Percentiles rank a stretch among this genome's conserved stretches.
phyloP scores from a whole-genome alignment of 1,140 invertebrate genomes.

The Hyles vespertilio region DNA sequence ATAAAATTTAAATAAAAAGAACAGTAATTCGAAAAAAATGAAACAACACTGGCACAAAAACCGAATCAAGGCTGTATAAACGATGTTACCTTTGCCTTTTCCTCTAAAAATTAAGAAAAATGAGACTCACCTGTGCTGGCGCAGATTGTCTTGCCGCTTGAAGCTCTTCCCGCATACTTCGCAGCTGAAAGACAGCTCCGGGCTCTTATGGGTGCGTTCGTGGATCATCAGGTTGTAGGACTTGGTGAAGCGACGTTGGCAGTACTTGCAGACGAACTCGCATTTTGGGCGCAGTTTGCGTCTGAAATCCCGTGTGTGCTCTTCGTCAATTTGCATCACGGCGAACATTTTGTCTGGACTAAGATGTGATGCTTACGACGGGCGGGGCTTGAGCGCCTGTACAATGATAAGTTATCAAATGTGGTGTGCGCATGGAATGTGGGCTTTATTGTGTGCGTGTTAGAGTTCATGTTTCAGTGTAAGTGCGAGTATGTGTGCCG shows the following conservation, averaged over 20 bases:
- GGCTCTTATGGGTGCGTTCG: conserved; percentile 97
- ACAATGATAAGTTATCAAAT: conserved; percentile 65
- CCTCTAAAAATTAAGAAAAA: not conserved
- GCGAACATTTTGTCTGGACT: conserved; percentile 85
- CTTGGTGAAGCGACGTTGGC: conserved; percentile 98
- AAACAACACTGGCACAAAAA: too few relatives aligned
- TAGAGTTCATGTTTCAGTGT: conserved; percentile 26
- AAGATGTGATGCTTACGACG: conserved; percentile 61
- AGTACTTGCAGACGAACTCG: conserved; percentile 99
- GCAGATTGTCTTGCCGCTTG: conserved; percentile 96
- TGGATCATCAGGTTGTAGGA: conserved; percentile 99
- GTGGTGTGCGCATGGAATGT: conserved; percentile 26
- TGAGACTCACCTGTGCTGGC: conserved; percentile 91
- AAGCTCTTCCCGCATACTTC: conserved; percentile 99
- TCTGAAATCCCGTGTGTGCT: conserved; percentile 92
- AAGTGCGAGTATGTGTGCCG: conserved; percentile 4
- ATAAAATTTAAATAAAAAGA: too few relatives aligned
- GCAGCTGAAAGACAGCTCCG: conserved; percentile 97
- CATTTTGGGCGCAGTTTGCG: conserved; percentile 96
- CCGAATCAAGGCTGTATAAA: too few relatives aligned
- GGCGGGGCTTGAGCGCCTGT: conserved; percentile 69
- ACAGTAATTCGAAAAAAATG: too few relatives aligned
- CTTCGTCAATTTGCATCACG: conserved; percentile 93
- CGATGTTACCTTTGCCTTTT: too few relatives aligned
- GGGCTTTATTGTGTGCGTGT: conserved; percentile 19